Evolutionary conservation across 2,888 invertebrate genomes (phyloP).

Genomic region (Syritta pipiens): DNA sequence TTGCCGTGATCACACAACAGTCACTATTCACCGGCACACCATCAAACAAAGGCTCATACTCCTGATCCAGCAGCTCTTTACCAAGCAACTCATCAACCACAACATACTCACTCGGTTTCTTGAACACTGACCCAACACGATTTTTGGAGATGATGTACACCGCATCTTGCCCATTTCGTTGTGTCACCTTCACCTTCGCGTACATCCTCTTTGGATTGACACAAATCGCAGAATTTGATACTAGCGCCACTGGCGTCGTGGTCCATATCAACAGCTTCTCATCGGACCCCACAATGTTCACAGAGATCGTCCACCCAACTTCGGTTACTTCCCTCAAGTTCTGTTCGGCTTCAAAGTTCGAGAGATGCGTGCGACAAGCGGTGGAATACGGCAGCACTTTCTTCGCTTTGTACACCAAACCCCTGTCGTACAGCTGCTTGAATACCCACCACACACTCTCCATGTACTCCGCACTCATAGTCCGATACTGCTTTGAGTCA

Average conservation of each 20-base stretch:
- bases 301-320: conserved; percentile 92
- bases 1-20: conserved; percentile 89
- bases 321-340: conserved; percentile 98
- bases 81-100: conserved; percentile 89
- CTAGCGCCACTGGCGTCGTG: conserved; percentile 98
- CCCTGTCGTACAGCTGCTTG: conserved; percentile 93
- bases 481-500: conserved; percentile 98
- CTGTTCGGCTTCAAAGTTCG: conserved; percentile 98
- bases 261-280: conserved; percentile 84
- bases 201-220: conserved; percentile 92
- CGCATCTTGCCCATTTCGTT: not conserved
- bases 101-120: conserved; percentile 86
- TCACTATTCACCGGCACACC: conserved; percentile 81
- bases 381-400: conserved; percentile 99
- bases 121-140: conserved; percentile 86
- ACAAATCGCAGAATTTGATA: conserved; percentile 94
- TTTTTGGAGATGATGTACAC: conserved; percentile 86
- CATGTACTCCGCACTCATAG: conserved; percentile 97
- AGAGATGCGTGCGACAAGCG: conserved; percentile 95
- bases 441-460: conserved; percentile 99
- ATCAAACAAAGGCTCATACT: conserved; percentile 91
- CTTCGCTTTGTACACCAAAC: conserved; percentile 95
- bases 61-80: conserved; percentile 85
- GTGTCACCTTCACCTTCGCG: conserved; percentile 85
- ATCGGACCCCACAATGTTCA: conserved; percentile 84